Evolutionary conservation across 2,797 vertebrate genomes (phyloP).

Genomic region (Malacoraja senta): DNA sequence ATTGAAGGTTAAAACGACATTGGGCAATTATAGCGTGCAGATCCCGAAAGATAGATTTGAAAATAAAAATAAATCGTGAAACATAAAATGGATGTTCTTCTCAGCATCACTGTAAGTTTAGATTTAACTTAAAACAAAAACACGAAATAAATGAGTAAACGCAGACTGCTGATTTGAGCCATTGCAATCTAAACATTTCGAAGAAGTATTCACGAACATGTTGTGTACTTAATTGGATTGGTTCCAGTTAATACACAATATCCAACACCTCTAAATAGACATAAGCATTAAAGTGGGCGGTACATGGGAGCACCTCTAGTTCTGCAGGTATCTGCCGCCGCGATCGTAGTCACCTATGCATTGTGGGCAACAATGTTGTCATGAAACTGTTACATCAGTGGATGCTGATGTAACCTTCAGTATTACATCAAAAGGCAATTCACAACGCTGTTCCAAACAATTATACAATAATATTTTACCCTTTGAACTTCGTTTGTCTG

Average conservation of each 20-base stretch:
- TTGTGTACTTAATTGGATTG: slow-evolving; percentile 2
- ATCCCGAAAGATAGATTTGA: neutral
- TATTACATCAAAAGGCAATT: slow-evolving; percentile 1
- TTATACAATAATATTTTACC: neutral
- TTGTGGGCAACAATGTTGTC: neutral
- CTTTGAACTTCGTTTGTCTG: neutral
- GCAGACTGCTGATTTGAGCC: neutral
- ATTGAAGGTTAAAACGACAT: slow-evolving; percentile 31
- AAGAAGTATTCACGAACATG: neutral
- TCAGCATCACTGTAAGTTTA: neutral
- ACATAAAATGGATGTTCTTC: neutral
- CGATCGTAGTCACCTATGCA: neutral
- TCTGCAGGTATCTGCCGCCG: neutral
- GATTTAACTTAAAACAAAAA: neutral
- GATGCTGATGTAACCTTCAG: neutral
- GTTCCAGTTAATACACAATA: neutral
- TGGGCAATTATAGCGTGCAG: slow-evolving; percentile 10
- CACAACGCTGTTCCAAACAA: neutral
- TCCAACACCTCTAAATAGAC: neutral
- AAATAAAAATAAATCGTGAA: slow-evolving; percentile 17
- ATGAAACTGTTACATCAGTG: neutral
- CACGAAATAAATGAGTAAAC: neutral
- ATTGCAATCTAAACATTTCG: neutral
- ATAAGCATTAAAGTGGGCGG: neutral
- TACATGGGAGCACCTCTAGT: neutral